These are phyloP conservation scores for Ochropacha duplaris DNA, from an alignment of 2,888 invertebrate genomes.

Conservation along the genomic window DNA sequence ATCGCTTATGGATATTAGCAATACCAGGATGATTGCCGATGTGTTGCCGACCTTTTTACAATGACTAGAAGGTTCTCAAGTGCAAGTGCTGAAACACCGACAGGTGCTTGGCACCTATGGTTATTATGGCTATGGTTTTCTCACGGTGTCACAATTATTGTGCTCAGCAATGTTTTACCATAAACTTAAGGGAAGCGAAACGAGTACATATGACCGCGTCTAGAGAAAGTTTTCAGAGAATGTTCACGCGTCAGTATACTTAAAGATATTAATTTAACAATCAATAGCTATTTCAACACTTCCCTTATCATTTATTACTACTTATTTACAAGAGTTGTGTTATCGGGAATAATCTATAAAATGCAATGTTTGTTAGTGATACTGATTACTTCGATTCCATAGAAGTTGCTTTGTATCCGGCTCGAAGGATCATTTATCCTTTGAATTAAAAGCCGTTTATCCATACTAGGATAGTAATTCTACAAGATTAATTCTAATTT, in stretches of 20 bases:
- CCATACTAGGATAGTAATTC: background rate
- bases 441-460: too few species aligned
- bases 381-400: background rate
- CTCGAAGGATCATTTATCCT: background rate
- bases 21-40: too few species aligned
- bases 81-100: too few species aligned
- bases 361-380: background rate
- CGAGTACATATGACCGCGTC: background rate
- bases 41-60: too few species aligned
- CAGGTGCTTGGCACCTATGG: too few species aligned
- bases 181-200: background rate
- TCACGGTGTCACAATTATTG: too few species aligned
- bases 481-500: background rate
- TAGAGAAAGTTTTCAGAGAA: background rate
- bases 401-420: background rate
- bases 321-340: background rate
- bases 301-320: background rate
- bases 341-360: background rate
- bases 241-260: background rate
- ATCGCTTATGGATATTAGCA: too few species aligned
- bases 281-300: constrained; percentile 4
- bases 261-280: background rate
- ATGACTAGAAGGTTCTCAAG: too few species aligned
- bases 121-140: too few species aligned
- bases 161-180: background rate